Base-by-base conservation (phyloP, 53 echinoderm and acorn worm genomes). In the Luidia sarsii region DNA sequence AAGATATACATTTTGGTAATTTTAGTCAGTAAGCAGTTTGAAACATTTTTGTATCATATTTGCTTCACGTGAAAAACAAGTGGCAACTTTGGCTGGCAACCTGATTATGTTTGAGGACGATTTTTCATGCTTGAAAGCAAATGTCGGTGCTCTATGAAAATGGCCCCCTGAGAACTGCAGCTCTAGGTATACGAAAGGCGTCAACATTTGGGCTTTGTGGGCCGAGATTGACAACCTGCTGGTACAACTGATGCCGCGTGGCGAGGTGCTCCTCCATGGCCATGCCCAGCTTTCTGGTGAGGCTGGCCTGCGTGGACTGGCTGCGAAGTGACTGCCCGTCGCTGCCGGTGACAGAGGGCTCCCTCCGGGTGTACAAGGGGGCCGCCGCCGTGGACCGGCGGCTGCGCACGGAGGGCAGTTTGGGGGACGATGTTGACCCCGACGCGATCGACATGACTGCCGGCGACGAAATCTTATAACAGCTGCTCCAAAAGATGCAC, bases 211-310 rank as follows among this genome's bases (percentile, higher is more conserved):
- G n/a, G n/a, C n/a, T n/a, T n/a, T n/a, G n/a, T n/a, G n/a, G n/a
- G n/a, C n/a, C n/a, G n/a, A n/a, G n/a, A n/a, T n/a, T n/a, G n/a
- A 41, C 41, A 41, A 70, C 70, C 70, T 70, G 31, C 50, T 70
- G 51, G 32, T 50, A 70, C 16, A 70, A 28, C 7, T 70, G 48
- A n/a, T 70, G 70, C 16, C 70, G 49, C n/a, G 70, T 50, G 1
- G 70, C 15, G 43, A 70, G 31, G 33, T 70, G 70, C 20, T 70
- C 70, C 1, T 50, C 52, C 70, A 70, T 70, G 16, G 50, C 43
- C n/a, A 70, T 24, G 14, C 70, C 70, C 15, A 70, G 70, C 49
- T 68, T 68, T 48, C 68, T 45, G 11, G 48, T 48, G 7, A 68
- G 30, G 9, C 23, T 68, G 15, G 25, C 27, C 46, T 18, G 68